Evolutionary conservation across 2,113 vertebrate genomes (phyloP).

Genomic region (Mormyrus lacerda): DNA sequence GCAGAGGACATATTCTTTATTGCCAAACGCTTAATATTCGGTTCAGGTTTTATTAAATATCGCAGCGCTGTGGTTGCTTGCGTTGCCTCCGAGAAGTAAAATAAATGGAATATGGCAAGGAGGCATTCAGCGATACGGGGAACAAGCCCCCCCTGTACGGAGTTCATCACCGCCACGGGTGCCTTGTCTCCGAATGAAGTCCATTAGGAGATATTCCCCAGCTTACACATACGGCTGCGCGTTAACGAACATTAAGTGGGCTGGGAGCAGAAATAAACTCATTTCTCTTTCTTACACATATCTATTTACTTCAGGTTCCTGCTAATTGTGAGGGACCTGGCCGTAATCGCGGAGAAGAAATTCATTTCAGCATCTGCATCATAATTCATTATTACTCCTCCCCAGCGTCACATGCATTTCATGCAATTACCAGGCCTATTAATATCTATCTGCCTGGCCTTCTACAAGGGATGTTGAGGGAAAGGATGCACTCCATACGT

Average conservation of each 20-base stretch:
- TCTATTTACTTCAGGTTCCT: conserved; percentile 11
- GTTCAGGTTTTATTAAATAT: neutral
- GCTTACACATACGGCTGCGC: neutral
- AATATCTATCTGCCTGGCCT: conserved; percentile 3
- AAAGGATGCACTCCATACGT: neutral
- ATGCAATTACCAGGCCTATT: conserved; percentile 4
- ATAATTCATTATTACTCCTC: conserved; percentile 14
- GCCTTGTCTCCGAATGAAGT: neutral
- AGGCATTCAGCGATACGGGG: neutral
- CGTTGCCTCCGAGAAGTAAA: neutral
- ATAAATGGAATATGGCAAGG: neutral
- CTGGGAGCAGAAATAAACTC: conserved; percentile 2
- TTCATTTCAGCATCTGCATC: conserved; percentile 2
- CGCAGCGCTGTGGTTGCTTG: neutral
- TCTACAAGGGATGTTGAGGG: neutral
- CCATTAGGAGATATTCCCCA: neutral
- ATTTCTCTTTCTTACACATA: conserved; percentile 5
- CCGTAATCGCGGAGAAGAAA: conserved; percentile 4
- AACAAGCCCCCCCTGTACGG: neutral
- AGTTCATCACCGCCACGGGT: neutral
- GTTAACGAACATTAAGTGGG: conserved; percentile 8
- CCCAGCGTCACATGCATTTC: neutral
- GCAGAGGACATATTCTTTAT: neutral
- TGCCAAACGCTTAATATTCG: neutral
- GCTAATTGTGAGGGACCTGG: conserved; percentile 1